Evolutionary conservation across 2,113 vertebrate genomes (phyloP).

Genomic region (Rhabdornis inornatus): DNA sequence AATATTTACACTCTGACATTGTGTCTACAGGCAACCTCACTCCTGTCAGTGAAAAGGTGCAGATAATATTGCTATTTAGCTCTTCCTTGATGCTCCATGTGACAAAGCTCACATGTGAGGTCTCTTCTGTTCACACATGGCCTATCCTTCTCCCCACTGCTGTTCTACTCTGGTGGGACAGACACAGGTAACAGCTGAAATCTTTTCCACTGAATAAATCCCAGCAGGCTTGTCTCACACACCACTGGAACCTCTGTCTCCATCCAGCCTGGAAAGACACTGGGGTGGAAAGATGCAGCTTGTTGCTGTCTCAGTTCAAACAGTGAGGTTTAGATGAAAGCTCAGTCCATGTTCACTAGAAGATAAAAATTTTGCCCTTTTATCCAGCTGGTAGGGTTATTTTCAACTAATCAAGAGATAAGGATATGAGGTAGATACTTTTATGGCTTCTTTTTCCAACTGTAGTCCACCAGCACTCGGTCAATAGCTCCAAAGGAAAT

Average conservation of each 20-base stretch:
- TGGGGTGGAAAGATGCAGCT: neutral
- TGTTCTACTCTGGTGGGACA: neutral
- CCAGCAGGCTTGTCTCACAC: neutral
- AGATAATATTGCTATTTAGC: neutral
- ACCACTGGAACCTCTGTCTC: neutral
- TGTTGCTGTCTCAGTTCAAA: neutral
- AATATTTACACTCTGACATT: neutral
- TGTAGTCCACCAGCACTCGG: neutral
- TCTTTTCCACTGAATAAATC: neutral
- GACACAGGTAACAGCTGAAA: neutral
- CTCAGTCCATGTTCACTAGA: rapidly evolving
- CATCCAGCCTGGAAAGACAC: neutral
- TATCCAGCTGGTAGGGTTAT: neutral
- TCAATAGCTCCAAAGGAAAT: neutral
- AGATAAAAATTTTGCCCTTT: neutral
- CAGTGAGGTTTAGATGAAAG: neutral
- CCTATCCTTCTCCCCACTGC: neutral
- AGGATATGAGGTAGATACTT: neutral
- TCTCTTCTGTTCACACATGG: neutral
- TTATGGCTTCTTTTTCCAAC: neutral
- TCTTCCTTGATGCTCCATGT: neutral
- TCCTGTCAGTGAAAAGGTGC: neutral
- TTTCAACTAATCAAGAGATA: neutral
- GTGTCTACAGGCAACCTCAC: neutral
- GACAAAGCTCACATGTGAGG: neutral